Conservation (phyloP, 2,113 vertebrate species). For the Grammomys surdaster region DNA sequence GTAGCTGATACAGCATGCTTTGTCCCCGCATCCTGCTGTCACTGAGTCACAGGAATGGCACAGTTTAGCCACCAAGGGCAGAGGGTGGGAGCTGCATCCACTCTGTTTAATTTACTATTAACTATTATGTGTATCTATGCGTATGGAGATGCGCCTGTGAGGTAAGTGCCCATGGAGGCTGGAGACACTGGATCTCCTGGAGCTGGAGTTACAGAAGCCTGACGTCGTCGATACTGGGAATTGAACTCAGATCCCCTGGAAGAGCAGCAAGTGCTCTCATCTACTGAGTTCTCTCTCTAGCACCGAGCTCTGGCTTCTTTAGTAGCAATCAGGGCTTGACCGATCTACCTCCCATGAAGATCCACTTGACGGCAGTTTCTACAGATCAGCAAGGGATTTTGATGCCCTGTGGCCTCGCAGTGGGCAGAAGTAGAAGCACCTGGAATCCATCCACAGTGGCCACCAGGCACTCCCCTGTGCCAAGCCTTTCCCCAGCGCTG, state of each 20-base stretch:
- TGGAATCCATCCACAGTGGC: rapidly evolving
- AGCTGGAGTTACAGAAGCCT: background rate
- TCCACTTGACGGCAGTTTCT: rapidly evolving
- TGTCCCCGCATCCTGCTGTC: background rate
- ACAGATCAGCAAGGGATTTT: background rate
- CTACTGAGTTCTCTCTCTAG: too few relatives aligned
- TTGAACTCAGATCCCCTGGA: background rate
- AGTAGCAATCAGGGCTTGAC: rapidly evolving
- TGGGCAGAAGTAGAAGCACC: background rate
- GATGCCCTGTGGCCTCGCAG: rapidly evolving
- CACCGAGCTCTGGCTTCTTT: background rate
- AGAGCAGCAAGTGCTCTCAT: background rate
- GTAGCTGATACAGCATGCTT: background rate
- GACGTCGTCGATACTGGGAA: background rate
- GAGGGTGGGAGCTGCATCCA: background rate
- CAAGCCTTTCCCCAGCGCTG: rapidly evolving
- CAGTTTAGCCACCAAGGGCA: background rate
- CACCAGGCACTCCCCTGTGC: rapidly evolving
- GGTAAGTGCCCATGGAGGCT: background rate
- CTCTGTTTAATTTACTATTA: background rate
- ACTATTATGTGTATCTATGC: background rate
- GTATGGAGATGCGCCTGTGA: background rate
- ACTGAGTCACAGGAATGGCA: background rate
- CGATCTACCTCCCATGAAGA: background rate
- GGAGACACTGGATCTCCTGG: background rate